Evolutionary conservation across 2,888 invertebrate species (phyloP), one percentile per base, ranked within the genome.

Genomic region (Trichogramma evanescens): DNA sequence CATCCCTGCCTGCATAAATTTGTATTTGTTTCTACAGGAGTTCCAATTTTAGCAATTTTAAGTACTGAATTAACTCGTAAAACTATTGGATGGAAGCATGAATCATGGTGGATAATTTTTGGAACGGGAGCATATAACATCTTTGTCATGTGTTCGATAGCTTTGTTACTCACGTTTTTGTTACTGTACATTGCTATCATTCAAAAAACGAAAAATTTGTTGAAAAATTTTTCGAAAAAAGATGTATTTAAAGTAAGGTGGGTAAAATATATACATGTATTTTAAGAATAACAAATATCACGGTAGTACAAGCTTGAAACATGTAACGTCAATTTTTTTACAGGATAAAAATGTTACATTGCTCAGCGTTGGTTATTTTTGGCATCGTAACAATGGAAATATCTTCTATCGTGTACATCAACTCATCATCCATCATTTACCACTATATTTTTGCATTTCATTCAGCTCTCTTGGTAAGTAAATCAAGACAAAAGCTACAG

Each of bases 111-210:
- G 86, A 76, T 87, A 65, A 81, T 84, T 63, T 79, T 80, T 56
- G 81, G 80, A 39, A 82, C 82, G 38, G 78, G 83, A 13, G 81
- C 87, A 57, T 86, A 86, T 70, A 81, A 82, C 64, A 86, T 88
- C 68, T 88, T 87, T 72, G 81, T 85, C 41, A 84, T 83, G 55
- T 89, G 89, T 60, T 85, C 87, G 66, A 82, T 83, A 42, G 81
- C 89, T 61, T 84, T 91, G 70, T 80, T 86, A 46, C 74, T 84
- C 44, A 82, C 91, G 53, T 89, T 89, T 71, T 78, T 85, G 50
- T 83, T 88, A 56, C 81, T 91, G 57, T 86, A 88, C 65, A 79
- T 84, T 68, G 86, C 86, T 68, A 86, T 89, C 40, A 82, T 86
- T 13, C 72, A 73, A 55, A 77, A 75, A 62, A 73, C 74, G 43